These are phyloP conservation scores for Propithecus coquereli DNA, from an alignment of 2,113 vertebrate genomes.

Conservation along the genomic window DNA sequence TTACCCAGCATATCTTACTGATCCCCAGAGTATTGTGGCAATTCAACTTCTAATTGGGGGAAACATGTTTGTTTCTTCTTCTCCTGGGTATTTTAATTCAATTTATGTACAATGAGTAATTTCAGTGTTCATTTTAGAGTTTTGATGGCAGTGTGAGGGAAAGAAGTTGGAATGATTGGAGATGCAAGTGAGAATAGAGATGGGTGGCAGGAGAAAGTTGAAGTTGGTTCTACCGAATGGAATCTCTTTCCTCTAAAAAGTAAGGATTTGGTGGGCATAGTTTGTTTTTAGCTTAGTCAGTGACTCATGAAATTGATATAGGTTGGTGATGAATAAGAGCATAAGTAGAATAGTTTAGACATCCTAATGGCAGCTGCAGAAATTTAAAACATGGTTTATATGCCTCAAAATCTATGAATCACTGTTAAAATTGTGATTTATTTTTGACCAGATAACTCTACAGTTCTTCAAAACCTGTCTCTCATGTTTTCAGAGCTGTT, in stretches of 20 bases:
- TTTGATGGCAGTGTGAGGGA: background rate
- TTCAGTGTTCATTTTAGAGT: background rate
- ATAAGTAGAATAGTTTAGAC: background rate
- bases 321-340: background rate
- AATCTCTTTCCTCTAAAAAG: background rate
- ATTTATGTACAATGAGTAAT: background rate
- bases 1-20: background rate
- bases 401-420: constrained; percentile 22
- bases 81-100: background rate
- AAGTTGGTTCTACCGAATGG: background rate
- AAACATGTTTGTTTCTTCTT: background rate
- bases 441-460: constrained; percentile 40
- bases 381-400: constrained; percentile 1
- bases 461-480: constrained; percentile 1
- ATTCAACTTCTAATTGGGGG: background rate
- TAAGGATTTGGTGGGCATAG: background rate
- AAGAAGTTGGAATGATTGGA: background rate
- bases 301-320: background rate
- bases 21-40: background rate
- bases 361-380: background rate
- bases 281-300: background rate
- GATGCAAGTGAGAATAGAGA: background rate
- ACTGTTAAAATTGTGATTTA: constrained; percentile 21
- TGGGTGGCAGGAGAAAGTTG: background rate
- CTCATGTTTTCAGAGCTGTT: background rate